Percentiles rank a stretch among this genome's conserved stretches.
These are phyloP conservation scores for Thinocorus orbignyianus DNA, from an alignment of 2,113 vertebrate genomes.

Conservation along the genomic window DNA sequence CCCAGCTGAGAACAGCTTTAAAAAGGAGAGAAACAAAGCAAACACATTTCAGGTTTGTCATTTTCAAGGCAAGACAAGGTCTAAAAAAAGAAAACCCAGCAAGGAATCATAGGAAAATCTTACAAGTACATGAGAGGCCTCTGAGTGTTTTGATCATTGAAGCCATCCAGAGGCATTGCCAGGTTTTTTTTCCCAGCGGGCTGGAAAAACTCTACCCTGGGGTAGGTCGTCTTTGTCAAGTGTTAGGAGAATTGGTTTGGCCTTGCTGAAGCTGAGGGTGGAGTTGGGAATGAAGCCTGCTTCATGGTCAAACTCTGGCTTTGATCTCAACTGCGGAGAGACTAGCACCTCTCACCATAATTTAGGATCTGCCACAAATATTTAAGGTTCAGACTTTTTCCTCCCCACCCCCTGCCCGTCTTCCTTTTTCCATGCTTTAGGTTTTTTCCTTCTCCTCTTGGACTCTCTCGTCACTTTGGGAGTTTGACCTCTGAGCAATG, in stretches of 20 bases:
- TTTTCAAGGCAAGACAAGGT: not conserved
- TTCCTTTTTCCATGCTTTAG: not conserved
- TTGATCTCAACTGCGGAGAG: not conserved
- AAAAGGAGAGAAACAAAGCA: not conserved
- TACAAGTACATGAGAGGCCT: not conserved
- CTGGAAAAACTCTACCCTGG: conserved; percentile 8
- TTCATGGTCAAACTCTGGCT: not conserved
- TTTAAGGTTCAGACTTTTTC: not conserved
- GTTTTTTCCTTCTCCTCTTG: not conserved
- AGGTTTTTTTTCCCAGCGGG: not conserved
- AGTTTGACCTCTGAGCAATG: conserved; percentile 45
- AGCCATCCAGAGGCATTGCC: not conserved
- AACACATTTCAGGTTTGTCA: not conserved
- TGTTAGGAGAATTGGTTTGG: not conserved
- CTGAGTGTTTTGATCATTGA: not conserved
- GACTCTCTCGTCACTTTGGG: not conserved
- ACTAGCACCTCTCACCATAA: not conserved
- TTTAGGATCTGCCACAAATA: not conserved
- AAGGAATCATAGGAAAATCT: conserved; percentile 44
- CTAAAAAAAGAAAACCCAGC: conserved; percentile 29
- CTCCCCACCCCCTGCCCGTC: too few relatives aligned
- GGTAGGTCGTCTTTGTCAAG: conserved; percentile 1
- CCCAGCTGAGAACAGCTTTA: not conserved
- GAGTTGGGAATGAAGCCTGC: not conserved
- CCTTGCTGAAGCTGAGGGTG: not conserved